Evolutionary conservation across 2,797 vertebrate genomes (phyloP).

Genomic region (Lagorchestes hirsutus): DNA sequence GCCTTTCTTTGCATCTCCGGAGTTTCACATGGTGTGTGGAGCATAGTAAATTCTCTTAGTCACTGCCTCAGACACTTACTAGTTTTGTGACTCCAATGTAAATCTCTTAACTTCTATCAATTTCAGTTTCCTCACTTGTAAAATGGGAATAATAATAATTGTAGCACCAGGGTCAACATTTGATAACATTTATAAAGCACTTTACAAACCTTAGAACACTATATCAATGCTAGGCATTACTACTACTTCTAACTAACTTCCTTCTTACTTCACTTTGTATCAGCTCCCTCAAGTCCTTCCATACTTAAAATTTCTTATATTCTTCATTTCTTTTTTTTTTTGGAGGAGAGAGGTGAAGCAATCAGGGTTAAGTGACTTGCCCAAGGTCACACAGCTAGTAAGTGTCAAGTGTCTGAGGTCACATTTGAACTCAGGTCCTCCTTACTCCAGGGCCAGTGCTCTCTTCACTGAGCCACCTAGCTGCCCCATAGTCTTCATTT

Average conservation of each 20-base stretch:
- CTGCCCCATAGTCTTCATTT: not conserved
- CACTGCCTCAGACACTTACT: not conserved
- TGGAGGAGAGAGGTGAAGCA: too few species aligned
- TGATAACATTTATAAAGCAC: not conserved
- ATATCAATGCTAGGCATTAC: not conserved
- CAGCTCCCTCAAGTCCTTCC: not conserved
- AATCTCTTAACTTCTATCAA: not conserved
- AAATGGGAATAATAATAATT: not conserved
- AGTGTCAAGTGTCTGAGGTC: too few species aligned
- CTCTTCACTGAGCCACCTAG: too few species aligned
- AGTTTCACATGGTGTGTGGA: not conserved
- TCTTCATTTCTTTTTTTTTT: not conserved
- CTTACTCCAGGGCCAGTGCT: too few species aligned
- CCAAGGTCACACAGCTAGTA: too few species aligned
- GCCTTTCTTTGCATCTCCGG: not conserved
- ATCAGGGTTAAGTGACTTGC: too few species aligned
- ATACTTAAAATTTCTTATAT: not conserved
- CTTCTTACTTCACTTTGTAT: not conserved
- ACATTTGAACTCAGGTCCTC: too few species aligned
- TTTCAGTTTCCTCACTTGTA: not conserved
- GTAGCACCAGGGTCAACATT: not conserved
- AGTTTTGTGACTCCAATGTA: not conserved
- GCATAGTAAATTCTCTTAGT: not conserved
- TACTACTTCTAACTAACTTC: not conserved
- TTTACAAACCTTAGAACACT: not conserved